Percentiles rank a stretch among this genome's conserved stretches.
phyloP scores from a whole-genome alignment of 2,797 vertebrate genomes.

The Bovichtus variegatus region DNA sequence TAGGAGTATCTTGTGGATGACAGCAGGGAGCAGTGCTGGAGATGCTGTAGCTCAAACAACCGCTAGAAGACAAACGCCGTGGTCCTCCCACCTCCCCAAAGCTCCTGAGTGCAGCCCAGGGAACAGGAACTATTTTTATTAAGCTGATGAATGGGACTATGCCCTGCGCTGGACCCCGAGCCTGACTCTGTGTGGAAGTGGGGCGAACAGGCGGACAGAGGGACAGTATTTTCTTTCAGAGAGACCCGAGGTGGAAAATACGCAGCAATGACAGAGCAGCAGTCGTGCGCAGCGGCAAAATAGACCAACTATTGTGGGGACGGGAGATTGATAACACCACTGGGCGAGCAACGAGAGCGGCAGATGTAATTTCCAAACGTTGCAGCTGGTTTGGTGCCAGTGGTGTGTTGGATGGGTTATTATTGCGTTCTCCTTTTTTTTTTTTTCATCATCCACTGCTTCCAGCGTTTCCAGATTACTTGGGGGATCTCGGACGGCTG shows the following conservation, averaged over 20 bases:
- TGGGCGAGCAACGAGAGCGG: conserved; percentile 60
- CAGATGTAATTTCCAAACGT: conserved; percentile 76
- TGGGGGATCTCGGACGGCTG: conserved; percentile 75
- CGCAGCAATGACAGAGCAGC: conserved; percentile 79
- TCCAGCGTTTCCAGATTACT: conserved; percentile 66
- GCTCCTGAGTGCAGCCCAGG: conserved; percentile 45
- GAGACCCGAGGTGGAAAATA: conserved; percentile 65
- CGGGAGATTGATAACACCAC: conserved; percentile 72
- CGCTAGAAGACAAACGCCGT: conserved; percentile 72
- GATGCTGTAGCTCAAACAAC: conserved; percentile 75
- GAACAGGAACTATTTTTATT: conserved; percentile 39
- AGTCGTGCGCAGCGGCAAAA: conserved; percentile 75
- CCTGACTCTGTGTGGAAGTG: conserved; percentile 47
- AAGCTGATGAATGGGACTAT: conserved; percentile 73
- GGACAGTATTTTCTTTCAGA: conserved; percentile 57
- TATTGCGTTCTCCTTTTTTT: conserved; percentile 46
- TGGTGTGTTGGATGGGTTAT: conserved; percentile 60
- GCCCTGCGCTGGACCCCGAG: conserved; percentile 49
- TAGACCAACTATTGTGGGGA: conserved; percentile 79
- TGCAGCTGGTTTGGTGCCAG: conserved; percentile 67
- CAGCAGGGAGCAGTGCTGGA: conserved; percentile 74
- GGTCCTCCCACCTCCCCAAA: conserved; percentile 69
- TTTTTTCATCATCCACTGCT: conserved; percentile 57
- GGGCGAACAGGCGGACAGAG: conserved; percentile 52
- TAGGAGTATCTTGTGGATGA: conserved; percentile 74